Conservation (phyloP, 2,113 vertebrate species). For the Trogon surrucura region DNA sequence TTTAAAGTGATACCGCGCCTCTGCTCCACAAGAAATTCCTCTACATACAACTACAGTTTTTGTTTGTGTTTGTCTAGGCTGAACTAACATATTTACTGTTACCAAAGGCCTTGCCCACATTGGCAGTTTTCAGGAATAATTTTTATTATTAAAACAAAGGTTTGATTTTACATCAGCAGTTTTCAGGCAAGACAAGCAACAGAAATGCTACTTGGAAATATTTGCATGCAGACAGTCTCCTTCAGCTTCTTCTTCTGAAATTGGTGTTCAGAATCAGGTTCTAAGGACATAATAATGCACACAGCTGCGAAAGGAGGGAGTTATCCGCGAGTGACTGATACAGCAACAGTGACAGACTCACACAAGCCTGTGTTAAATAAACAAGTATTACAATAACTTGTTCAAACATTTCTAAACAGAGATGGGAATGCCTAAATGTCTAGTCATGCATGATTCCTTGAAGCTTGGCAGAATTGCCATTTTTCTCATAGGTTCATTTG, state of each 20-base stretch:
- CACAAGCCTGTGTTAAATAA: background rate
- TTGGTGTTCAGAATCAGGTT: background rate
- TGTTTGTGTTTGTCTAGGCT: background rate
- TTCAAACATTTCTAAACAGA: background rate
- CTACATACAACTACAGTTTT: background rate
- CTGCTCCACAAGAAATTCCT: too few relatives aligned
- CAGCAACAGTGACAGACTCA: background rate
- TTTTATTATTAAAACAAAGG: background rate
- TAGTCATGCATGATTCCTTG: fast-evolving
- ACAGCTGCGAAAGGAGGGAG: background rate
- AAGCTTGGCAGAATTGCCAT: background rate
- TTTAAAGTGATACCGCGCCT: too few relatives aligned
- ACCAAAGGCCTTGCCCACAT: background rate
- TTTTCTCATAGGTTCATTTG: background rate
- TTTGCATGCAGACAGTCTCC: background rate
- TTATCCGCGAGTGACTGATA: too few relatives aligned
- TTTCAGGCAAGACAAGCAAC: background rate
- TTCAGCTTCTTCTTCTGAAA: background rate
- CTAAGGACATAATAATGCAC: background rate
- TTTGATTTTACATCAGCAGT: background rate
- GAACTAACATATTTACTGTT: background rate
- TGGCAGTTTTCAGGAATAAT: background rate
- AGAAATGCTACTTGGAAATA: background rate
- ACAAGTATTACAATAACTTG: background rate
- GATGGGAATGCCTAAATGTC: background rate